Evolutionary conservation across 2,888 invertebrate species (phyloP).

Genomic region (Nasonia oneida): DNA sequence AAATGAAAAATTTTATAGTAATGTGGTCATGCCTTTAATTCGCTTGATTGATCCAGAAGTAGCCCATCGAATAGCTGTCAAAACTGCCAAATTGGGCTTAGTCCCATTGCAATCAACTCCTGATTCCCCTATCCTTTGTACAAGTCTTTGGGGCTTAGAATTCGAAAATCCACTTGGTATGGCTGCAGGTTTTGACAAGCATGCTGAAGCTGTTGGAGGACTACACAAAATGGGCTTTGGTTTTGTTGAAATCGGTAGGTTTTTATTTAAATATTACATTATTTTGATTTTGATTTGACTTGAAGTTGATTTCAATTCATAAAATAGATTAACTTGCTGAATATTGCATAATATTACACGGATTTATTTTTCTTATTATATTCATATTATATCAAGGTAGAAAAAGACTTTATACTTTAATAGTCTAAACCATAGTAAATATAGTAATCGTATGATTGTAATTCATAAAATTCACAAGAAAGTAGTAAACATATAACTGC

Average conservation of each 20-base stretch:
- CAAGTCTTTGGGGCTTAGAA: conserved; percentile 85
- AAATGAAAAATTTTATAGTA: conserved; percentile 89
- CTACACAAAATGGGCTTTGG: conserved; percentile 94
- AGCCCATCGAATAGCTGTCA: conserved; percentile 90
- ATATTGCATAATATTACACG: conserved; percentile 22
- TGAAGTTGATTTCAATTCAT: not conserved
- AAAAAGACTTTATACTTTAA: too few relatives aligned
- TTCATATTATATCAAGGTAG: not conserved
- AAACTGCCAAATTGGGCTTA: conserved; percentile 88
- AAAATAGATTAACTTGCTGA: not conserved
- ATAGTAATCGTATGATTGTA: too few relatives aligned
- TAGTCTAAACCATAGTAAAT: too few relatives aligned
- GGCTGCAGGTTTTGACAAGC: conserved; percentile 99
- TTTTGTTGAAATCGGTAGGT: conserved; percentile 93
- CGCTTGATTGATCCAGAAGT: conserved; percentile 89
- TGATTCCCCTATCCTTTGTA: conserved; percentile 85
- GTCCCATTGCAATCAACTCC: conserved; percentile 82
- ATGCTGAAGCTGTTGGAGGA: conserved; percentile 93
- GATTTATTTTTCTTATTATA: not conserved
- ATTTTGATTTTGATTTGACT: not conserved
- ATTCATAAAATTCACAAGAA: too few relatives aligned
- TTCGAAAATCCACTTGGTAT: conserved; percentile 97
- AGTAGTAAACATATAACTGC: too few relatives aligned
- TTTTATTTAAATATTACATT: not conserved
- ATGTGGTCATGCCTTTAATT: conserved; percentile 86